These are phyloP conservation scores for Aphaenogaster rudis DNA, from an alignment of 1,140 invertebrate species.

Conservation along the genomic window DNA sequence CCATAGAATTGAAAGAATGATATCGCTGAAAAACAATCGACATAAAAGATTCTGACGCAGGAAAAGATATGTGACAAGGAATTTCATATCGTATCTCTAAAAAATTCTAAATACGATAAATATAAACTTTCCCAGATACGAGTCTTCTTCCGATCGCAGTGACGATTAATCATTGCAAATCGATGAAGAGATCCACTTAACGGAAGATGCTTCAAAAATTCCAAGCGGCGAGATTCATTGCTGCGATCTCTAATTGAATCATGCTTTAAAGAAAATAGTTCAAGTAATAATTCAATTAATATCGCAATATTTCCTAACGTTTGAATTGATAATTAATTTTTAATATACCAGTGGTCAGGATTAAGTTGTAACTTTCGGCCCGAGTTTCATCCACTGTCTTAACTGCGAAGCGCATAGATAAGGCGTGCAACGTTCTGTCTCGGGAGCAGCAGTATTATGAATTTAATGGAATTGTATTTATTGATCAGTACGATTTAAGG, in stretches of 20 bases:
- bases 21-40: not conserved
- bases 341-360: not conserved
- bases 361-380: not conserved
- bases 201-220: not conserved
- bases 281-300: not conserved
- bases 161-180: conserved; percentile 64
- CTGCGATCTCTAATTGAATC: conserved; percentile 48
- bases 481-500: too few relatives aligned
- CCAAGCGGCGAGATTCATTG: conserved; percentile 13
- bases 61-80: conserved; percentile 2
- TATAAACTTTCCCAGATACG: not conserved
- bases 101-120: not conserved
- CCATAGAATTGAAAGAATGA: not conserved
- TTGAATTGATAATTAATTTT: not conserved
- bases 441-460: not conserved
- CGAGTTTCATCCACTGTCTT: not conserved
- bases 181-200: conserved; percentile 5
- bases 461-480: too few relatives aligned
- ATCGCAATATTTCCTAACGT: not conserved
- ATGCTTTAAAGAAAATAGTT: not conserved
- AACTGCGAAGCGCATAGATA: not conserved
- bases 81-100: not conserved
- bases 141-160: conserved; percentile 25
- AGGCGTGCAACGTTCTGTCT: not conserved
- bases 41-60: not conserved